A percentile compares a stretch with the other conserved stretches of the same genome.
Conservation (phyloP, 2,113 vertebrate genomes). For the Scolopax mira region DNA sequence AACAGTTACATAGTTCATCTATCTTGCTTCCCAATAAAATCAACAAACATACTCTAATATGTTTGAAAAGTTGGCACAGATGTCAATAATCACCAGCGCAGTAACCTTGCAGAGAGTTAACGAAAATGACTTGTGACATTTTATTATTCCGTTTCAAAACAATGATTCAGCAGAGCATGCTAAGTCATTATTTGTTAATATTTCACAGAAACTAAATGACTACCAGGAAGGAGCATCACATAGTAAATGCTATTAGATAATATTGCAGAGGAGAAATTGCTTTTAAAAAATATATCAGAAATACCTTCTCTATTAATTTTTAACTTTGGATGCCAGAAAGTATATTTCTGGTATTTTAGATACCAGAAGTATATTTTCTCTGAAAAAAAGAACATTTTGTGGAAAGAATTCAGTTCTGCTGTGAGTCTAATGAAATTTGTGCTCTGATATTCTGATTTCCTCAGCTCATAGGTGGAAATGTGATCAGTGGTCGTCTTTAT, state of each 20-base stretch:
- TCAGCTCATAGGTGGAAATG: not conserved
- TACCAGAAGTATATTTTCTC: not conserved
- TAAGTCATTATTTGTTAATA: not conserved
- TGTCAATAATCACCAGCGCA: not conserved
- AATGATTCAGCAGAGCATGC: not conserved
- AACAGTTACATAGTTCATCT: not conserved
- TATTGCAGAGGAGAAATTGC: fast-evolving
- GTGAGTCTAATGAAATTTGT: not conserved
- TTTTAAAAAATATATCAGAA: not conserved
- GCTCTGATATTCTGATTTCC: not conserved
- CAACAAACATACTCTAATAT: not conserved
- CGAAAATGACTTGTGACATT: not conserved
- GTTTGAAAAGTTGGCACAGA: not conserved
- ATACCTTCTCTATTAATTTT: not conserved
- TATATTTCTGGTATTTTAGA: not conserved
- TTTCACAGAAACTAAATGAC: not conserved
- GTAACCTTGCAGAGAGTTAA: not conserved
- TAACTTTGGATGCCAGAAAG: not conserved
- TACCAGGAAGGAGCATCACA: not conserved
- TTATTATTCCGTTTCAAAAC: not conserved
- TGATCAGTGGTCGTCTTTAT: not conserved
- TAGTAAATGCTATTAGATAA: not conserved
- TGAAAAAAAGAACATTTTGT: not conserved
- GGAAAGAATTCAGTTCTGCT: not conserved
- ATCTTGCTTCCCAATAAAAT: not conserved